Percentiles rank a stretch among this genome's conserved stretches.
phyloP scores from a whole-genome alignment of 2,888 invertebrate genomes.

The Chaitophorus viminalis region DNA sequence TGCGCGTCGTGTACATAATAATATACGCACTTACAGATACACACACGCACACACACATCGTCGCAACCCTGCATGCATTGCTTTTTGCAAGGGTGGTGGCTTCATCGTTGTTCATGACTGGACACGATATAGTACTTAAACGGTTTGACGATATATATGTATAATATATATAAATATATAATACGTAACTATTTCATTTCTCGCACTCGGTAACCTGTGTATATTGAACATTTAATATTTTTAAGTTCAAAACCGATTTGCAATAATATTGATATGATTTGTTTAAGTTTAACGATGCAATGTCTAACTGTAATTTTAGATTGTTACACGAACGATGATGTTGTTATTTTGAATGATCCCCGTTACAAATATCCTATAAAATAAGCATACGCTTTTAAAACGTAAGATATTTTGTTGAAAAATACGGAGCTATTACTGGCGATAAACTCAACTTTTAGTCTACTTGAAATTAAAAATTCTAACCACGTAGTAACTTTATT shows the following conservation, averaged over 20 bases:
- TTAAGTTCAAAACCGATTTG: neutral
- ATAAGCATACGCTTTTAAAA: too few relatives aligned
- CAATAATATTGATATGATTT: neutral
- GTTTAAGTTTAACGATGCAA: neutral
- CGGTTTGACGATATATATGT: neutral
- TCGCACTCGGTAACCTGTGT: neutral
- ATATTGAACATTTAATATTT: too few relatives aligned
- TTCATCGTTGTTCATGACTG: neutral
- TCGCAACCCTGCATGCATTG: neutral
- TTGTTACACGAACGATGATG: too few relatives aligned
- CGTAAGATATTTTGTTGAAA: too few relatives aligned
- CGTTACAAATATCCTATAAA: too few relatives aligned
- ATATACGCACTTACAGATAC: neutral
- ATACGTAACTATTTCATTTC: neutral
- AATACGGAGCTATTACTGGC: too few relatives aligned
- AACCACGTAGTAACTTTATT: neutral
- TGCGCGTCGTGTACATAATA: neutral
- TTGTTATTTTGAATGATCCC: too few relatives aligned
- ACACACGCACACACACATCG: neutral
- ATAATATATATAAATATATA: neutral
- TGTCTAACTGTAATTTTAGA: neutral
- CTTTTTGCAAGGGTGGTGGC: slow-evolving; percentile 33
- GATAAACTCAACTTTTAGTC: too few relatives aligned
- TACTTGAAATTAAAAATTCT: neutral
- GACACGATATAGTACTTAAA: neutral